Percentiles rank a stretch among this genome's conserved stretches.
Evolutionary conservation across 2,888 invertebrate genomes (phyloP).

Genomic region (Biston betularia): DNA sequence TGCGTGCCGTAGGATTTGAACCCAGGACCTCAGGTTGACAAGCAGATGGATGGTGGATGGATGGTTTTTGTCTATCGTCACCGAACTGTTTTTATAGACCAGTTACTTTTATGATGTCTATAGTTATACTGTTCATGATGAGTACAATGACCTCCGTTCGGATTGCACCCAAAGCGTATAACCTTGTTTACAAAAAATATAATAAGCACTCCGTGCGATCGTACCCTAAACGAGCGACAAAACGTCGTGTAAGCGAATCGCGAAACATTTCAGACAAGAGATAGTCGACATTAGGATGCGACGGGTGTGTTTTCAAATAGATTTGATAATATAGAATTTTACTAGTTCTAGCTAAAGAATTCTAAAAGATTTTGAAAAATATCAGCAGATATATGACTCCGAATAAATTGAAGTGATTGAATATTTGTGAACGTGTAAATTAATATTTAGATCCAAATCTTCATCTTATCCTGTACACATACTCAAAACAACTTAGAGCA

Average conservation of each 20-base stretch:
- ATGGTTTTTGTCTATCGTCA: too few relatives aligned
- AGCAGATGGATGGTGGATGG: too few relatives aligned
- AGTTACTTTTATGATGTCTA: too few relatives aligned
- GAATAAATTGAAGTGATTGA: not conserved
- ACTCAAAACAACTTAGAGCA: not conserved
- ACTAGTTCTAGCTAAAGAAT: not conserved
- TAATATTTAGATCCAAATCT: too few relatives aligned
- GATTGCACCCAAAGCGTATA: too few relatives aligned
- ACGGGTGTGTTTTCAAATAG: constrained; percentile 9
- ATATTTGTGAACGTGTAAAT: not conserved
- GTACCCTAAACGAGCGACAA: not conserved
- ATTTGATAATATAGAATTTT: constrained; percentile 3
- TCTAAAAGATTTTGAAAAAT: not conserved
- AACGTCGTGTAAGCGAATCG: constrained; percentile 15
- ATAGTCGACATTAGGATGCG: constrained; percentile 14
- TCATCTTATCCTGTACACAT: too few relatives aligned
- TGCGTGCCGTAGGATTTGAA: too few relatives aligned
- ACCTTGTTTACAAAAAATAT: not conserved
- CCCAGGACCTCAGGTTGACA: too few relatives aligned
- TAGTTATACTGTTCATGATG: too few relatives aligned
- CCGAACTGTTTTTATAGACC: too few relatives aligned
- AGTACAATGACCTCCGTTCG: too few relatives aligned
- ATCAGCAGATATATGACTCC: not conserved
- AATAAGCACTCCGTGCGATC: not conserved
- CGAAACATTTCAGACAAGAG: constrained; percentile 8